Conservation (phyloP, 37 sponge, comb jelly and placozoan genomes). For the Ianthella basta region DNA sequence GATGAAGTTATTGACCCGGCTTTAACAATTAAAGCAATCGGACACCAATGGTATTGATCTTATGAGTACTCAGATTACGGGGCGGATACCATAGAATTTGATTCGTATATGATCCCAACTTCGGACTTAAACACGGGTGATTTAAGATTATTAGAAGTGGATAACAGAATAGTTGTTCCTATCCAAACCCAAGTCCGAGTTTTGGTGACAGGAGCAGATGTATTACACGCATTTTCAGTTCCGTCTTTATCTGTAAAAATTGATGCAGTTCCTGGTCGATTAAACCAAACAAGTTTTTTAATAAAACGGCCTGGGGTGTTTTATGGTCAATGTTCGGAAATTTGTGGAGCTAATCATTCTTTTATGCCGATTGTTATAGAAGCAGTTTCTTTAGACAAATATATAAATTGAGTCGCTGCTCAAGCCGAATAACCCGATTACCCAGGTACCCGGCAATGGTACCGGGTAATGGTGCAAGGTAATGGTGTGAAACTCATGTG, state of each 20-base stretch:
- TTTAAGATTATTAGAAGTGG: constrained; percentile 75
- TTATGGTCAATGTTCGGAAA: constrained; percentile 87
- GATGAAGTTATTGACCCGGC: constrained; percentile 72
- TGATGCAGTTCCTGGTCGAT: constrained; percentile 82
- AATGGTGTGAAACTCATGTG: constrained; percentile 49
- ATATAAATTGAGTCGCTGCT: constrained; percentile 55
- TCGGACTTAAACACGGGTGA: constrained; percentile 61
- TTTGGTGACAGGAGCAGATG: constrained; percentile 77
- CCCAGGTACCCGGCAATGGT: too few relatives aligned
- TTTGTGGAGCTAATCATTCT: constrained; percentile 83
- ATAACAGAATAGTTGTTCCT: constrained; percentile 70
- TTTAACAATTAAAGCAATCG: constrained; percentile 73
- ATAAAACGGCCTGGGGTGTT: constrained; percentile 79
- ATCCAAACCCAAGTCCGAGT: constrained; percentile 72
- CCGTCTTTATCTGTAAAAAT: constrained; percentile 78
- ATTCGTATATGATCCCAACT: constrained; percentile 76
- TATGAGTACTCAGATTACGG: constrained; percentile 81
- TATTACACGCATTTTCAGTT: constrained; percentile 79
- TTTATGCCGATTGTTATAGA: constrained; percentile 84
- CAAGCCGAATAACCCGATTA: constrained; percentile 3
- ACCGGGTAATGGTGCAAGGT: too few relatives aligned
- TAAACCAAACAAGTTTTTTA: constrained; percentile 83
- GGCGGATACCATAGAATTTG: constrained; percentile 66
- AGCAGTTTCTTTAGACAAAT: constrained; percentile 77
- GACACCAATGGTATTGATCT: constrained; percentile 82